A percentile compares a stretch with the other conserved stretches of the same genome.
Conservation (phyloP, 2,888 invertebrate genomes). For the Tetheella fluctuosa region DNA sequence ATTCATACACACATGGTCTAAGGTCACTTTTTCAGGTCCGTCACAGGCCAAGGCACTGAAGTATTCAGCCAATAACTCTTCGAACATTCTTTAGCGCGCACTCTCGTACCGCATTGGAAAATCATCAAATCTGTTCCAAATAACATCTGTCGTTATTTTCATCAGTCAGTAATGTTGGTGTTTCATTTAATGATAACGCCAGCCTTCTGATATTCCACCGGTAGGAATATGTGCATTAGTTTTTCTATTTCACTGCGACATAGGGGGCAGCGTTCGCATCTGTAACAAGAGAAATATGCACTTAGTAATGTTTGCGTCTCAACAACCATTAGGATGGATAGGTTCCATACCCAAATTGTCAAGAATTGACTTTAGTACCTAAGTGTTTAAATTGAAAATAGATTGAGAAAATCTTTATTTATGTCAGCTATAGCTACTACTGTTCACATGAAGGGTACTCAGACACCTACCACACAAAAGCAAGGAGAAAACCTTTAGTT, state of each 20-base stretch:
- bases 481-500: too few species aligned
- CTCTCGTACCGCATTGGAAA: constrained; percentile 9
- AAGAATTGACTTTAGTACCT: too few species aligned
- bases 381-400: too few species aligned
- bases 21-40: constrained; percentile 20
- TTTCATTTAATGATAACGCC: constrained; percentile 71
- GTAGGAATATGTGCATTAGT: constrained; percentile 88
- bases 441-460: too few species aligned
- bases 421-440: too few species aligned
- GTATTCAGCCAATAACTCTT: constrained; percentile 27
- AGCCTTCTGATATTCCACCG: constrained; percentile 81
- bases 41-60: constrained; percentile 9
- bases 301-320: background rate
- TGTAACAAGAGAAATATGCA: constrained; percentile 50
- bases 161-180: background rate
- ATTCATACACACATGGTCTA: constrained; percentile 59
- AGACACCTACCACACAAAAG: too few species aligned
- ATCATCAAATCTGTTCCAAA: constrained; percentile 7
- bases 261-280: constrained; percentile 89
- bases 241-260: constrained; percentile 89
- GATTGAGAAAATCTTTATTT: too few species aligned
- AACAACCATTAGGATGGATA: too few species aligned
- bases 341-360: too few species aligned
- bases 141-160: background rate
- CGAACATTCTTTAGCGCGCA: constrained; percentile 15